Base-by-base conservation (phyloP, 2,888 invertebrate species). In the Agrypnus murinus region DNA sequence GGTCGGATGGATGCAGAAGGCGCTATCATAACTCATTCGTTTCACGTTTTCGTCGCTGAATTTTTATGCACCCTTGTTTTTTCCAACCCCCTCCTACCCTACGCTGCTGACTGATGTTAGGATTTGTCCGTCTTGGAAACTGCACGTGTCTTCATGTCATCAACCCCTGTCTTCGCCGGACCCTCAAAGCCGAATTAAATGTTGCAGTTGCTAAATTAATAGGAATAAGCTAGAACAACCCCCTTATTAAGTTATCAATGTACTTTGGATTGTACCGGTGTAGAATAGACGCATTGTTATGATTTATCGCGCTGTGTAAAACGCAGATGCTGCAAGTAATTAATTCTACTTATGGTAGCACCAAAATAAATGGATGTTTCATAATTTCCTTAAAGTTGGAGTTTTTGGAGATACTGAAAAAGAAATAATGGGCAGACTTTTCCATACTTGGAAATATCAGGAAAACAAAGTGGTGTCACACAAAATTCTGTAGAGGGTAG, bases 191-290 rank as follows among this genome's bases (percentile, higher is more conserved):
- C 53, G 58, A 69, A 77, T 75, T 77, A 77, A 79, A 79, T 77
- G 75, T 74, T 72, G 70, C 72, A 76, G 75, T 74, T 72, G 70
- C 72, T 75, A 75, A 78, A 79, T 79, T 78, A 78, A 77, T 78
- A 74, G 78, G 74, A 72, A 76, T 59, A 69, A 71, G 68, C 66
- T 69, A 65, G 53, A 60, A 64, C 70, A 73, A 72, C 74, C 74
- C 25, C 67, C 57, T 46, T 48, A 74, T 75, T 75, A 75, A 71
- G 75, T 73, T 74, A 71, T 74, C 77, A 74, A 74, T 72, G 72
- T 67, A 71, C 43, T 40, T 36, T 25, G 57, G 63, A 62, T 68
- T 45, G 57, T 31, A 8, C 32, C 10, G 50, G 53, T 43, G 43
- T 34, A 12, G 32, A 15, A 32, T 38, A 67, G 50, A 46, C 34